Evolutionary conservation across 1,140 invertebrate species (phyloP).

Genomic region (Sogatella furcifera): DNA sequence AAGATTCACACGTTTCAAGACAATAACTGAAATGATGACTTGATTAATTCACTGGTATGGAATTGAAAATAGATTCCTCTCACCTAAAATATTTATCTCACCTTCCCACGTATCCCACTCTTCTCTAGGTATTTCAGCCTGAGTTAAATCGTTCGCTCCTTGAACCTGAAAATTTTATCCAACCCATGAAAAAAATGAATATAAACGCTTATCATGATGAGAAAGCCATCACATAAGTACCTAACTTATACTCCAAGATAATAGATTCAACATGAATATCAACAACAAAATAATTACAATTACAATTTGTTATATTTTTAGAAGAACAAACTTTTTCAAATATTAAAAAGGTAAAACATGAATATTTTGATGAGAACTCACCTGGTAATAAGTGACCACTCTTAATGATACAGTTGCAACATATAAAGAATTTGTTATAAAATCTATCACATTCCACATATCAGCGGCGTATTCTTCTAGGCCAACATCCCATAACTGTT

Average conservation of each 20-base stretch:
- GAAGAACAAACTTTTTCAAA: too few species aligned
- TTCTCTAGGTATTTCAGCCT: slow-evolving; percentile 53
- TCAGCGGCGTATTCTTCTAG: slow-evolving; percentile 90
- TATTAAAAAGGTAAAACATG: too few species aligned
- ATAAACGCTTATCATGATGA: too few species aligned
- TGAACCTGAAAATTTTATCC: slow-evolving; percentile 38
- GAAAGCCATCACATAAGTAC: too few species aligned
- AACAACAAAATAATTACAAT: too few species aligned
- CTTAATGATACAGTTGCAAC: slow-evolving; percentile 91
- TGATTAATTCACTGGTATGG: neutral
- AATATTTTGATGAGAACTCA: neutral
- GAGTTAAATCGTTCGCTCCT: slow-evolving; percentile 31
- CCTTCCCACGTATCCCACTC: slow-evolving; percentile 95
- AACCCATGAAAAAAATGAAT: neutral
- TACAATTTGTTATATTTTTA: too few species aligned
- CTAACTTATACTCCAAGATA: too few species aligned
- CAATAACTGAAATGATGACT: too few species aligned
- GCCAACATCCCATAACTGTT: slow-evolving; percentile 95
- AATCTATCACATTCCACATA: slow-evolving; percentile 99
- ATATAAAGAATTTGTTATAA: slow-evolving; percentile 95
- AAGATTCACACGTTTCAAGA: too few species aligned
- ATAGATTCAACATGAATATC: too few species aligned
- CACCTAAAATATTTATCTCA: slow-evolving; percentile 87
- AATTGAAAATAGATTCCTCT: neutral
- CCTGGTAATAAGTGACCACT: slow-evolving; percentile 66